Evolutionary conservation across 1,140 invertebrate genomes (phyloP).

Genomic region (Magallana angulata): DNA sequence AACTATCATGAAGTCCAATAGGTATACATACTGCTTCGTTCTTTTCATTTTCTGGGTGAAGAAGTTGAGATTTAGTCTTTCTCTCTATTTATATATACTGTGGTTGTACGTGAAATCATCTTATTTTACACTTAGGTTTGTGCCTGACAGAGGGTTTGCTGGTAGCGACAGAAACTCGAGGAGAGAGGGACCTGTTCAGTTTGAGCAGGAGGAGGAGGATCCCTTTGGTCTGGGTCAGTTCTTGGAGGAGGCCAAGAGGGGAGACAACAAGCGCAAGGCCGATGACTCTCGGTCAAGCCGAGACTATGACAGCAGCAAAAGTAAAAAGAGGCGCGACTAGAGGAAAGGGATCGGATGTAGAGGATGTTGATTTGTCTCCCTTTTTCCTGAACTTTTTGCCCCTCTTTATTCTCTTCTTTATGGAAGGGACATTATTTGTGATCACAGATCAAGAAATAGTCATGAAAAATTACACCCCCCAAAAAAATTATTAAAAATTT

Average conservation of each 20-base stretch:
- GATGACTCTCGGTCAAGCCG: conserved; percentile 73
- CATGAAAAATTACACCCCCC: background rate
- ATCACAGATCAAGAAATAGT: background rate
- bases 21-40: conserved; percentile 79
- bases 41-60: background rate
- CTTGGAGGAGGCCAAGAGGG: conserved; percentile 95
- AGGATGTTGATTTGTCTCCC: background rate
- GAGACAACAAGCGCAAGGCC: conserved; percentile 74
- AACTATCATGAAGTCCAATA: conserved; percentile 91
- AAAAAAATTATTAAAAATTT: background rate
- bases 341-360: background rate
- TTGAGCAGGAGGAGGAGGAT: conserved; percentile 94
- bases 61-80: no score
- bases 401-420: background rate
- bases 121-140: conserved; percentile 83
- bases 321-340: conserved; percentile 72
- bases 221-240: conserved; percentile 98
- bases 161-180: conserved; percentile 87
- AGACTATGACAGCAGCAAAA: conserved; percentile 71
- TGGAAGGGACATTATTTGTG: background rate
- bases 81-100: no score
- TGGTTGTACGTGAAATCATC: no score
- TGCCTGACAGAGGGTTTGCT: conserved; percentile 97
- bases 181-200: conserved; percentile 96
- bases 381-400: background rate